These are phyloP conservation scores for Ligdia adustata DNA, from an alignment of 2,888 invertebrate species.

Conservation along the genomic window DNA sequence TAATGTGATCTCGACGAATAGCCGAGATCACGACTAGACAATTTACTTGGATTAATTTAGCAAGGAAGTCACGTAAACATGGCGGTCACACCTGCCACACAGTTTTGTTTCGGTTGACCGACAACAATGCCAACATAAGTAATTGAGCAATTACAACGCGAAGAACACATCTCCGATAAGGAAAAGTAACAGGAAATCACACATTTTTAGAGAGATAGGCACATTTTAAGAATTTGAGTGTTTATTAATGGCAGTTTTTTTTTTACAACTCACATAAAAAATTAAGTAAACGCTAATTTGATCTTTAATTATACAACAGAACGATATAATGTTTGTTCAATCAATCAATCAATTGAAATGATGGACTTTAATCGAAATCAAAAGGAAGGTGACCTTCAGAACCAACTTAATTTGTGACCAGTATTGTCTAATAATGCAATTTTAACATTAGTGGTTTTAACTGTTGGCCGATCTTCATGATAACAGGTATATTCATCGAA, in stretches of 20 bases:
- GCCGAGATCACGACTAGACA: slow-evolving; percentile 28
- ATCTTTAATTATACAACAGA: no score
- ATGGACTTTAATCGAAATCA: slow-evolving; percentile 32
- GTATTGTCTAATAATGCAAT: slow-evolving; percentile 42
- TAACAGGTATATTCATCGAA: slow-evolving; percentile 37
- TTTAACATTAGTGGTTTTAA: slow-evolving; percentile 30
- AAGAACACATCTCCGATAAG: slow-evolving; percentile 70
- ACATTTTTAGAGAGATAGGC: no score
- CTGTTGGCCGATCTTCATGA: slow-evolving; percentile 35
- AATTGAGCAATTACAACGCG: slow-evolving; percentile 72
- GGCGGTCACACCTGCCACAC: slow-evolving; percentile 68
- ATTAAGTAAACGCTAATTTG: no score
- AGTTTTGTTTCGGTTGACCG: slow-evolving; percentile 68
- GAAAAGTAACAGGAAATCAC: slow-evolving; percentile 66
- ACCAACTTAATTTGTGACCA: slow-evolving; percentile 35
- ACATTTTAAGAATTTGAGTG: no score
- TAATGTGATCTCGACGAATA: slow-evolving; percentile 24
- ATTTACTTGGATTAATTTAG: slow-evolving; percentile 46
- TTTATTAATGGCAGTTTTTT: no score
- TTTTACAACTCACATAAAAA: no score
- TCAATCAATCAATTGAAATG: slow-evolving; percentile 19
- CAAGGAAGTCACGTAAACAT: slow-evolving; percentile 64
- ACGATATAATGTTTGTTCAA: no score
- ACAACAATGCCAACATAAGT: slow-evolving; percentile 70
- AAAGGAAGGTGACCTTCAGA: slow-evolving; percentile 40